phyloP scores from a whole-genome alignment of 2,888 invertebrate genomes.

The Oligia strigilis region DNA sequence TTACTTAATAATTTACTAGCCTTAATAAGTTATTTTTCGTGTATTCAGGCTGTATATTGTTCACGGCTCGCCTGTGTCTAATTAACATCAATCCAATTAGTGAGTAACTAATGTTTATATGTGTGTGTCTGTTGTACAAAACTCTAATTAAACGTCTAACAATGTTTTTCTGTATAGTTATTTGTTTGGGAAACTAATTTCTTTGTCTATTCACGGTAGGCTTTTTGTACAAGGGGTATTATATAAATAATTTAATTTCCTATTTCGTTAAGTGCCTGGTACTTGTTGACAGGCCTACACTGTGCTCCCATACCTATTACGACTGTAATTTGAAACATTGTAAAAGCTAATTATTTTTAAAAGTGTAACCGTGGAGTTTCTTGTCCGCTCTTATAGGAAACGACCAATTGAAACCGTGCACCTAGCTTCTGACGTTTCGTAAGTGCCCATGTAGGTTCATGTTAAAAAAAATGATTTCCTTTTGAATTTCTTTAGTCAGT shows the following conservation, averaged over 20 bases:
- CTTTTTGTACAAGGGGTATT: slow-evolving; percentile 9
- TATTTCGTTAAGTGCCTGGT: neutral
- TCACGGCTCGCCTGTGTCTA: slow-evolving; percentile 28
- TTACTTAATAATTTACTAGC: neutral
- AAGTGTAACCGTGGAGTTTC: neutral
- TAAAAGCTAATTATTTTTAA: neutral
- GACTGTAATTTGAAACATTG: neutral
- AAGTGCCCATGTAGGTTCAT: neutral
- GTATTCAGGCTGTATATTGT: slow-evolving; percentile 14
- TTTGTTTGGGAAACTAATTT: slow-evolving; percentile 16
- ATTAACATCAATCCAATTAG: slow-evolving; percentile 61
- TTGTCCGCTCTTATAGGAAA: neutral
- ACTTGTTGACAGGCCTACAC: neutral
- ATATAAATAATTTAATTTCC: neutral
- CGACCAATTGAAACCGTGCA: neutral
- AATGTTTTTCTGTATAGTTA: slow-evolving; percentile 16
- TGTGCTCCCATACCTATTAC: neutral
- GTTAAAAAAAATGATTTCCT: neutral
- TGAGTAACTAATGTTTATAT: slow-evolving; percentile 10
- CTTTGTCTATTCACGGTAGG: slow-evolving; percentile 20
- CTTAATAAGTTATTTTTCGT: neutral
- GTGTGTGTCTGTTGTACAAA: slow-evolving; percentile 30
- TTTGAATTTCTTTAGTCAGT: neutral
- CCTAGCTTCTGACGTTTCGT: neutral
- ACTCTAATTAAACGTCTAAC: slow-evolving; percentile 44